These are phyloP conservation scores for Apamea crenata DNA, from an alignment of 2,888 invertebrate species.

Conservation along the genomic window DNA sequence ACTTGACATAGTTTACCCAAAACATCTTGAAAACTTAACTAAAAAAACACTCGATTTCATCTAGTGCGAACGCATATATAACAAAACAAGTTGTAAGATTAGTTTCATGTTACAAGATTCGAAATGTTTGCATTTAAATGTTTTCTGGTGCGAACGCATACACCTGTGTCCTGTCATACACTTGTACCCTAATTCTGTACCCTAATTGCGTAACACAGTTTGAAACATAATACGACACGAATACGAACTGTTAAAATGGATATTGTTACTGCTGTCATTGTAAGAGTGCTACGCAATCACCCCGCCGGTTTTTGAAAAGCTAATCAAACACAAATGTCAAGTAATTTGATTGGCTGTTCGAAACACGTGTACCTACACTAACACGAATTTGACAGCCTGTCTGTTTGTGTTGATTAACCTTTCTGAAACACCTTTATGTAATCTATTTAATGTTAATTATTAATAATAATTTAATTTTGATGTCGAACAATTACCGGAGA, in stretches of 20 bases:
- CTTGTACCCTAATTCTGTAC: no score
- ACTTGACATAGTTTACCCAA: not conserved
- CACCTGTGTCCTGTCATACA: no score
- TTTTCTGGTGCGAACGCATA: not conserved
- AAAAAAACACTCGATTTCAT: not conserved
- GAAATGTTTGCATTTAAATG: not conserved
- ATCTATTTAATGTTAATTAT: no score
- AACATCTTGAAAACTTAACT: not conserved
- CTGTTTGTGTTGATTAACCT: no score
- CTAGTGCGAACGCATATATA: not conserved
- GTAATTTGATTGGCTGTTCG: not conserved
- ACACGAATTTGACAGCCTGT: not conserved
- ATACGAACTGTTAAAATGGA: no score
- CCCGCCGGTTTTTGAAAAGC: not conserved
- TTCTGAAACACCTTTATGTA: not conserved
- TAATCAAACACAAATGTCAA: not conserved
- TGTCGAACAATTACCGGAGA: no score
- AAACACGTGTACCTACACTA: no score
- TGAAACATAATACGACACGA: no score
- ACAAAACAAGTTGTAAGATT: not conserved
- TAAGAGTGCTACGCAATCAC: no score
- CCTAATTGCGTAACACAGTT: no score
- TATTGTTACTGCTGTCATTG: no score
- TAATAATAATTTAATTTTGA: no score
- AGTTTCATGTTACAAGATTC: not conserved